phyloP scores from a whole-genome alignment of 1,140 invertebrate genomes.

The Antheraea mylitta region DNA sequence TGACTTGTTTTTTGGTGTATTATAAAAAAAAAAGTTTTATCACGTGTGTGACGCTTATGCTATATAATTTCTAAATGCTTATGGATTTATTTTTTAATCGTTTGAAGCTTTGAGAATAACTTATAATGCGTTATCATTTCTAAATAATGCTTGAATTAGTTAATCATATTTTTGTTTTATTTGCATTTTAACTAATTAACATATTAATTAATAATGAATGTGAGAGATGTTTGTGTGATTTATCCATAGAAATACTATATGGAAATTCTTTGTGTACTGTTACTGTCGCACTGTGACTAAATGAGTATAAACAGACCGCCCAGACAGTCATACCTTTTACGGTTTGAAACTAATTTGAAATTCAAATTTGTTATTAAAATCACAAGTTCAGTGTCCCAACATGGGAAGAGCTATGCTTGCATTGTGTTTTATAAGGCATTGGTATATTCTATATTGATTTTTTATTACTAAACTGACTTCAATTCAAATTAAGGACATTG shows the following conservation, averaged over 20 bases:
- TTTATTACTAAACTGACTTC: too few species aligned
- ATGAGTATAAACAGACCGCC: background rate
- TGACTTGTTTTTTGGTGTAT: background rate
- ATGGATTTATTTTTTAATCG: background rate
- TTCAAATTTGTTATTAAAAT: conserved; percentile 33
- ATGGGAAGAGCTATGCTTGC: conserved; percentile 33
- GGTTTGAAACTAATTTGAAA: conserved; percentile 31
- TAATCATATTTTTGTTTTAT: background rate
- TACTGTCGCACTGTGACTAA: conserved; percentile 23
- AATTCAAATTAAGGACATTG: too few species aligned
- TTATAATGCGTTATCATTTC: background rate
- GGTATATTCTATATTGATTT: too few species aligned
- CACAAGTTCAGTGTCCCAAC: conserved; percentile 29
- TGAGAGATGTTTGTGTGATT: conserved; percentile 8
- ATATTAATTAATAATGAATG: background rate
- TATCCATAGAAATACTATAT: conserved; percentile 23
- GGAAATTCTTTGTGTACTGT: conserved; percentile 24
- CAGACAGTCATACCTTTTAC: background rate
- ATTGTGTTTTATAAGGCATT: background rate
- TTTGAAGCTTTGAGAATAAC: background rate
- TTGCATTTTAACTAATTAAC: background rate
- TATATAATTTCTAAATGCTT: background rate
- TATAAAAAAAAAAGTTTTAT: background rate
- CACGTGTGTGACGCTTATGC: background rate
- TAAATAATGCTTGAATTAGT: background rate